Evolutionary conservation across 2,797 vertebrate genomes (phyloP).

Genomic region (Myotis vivesi): DNA sequence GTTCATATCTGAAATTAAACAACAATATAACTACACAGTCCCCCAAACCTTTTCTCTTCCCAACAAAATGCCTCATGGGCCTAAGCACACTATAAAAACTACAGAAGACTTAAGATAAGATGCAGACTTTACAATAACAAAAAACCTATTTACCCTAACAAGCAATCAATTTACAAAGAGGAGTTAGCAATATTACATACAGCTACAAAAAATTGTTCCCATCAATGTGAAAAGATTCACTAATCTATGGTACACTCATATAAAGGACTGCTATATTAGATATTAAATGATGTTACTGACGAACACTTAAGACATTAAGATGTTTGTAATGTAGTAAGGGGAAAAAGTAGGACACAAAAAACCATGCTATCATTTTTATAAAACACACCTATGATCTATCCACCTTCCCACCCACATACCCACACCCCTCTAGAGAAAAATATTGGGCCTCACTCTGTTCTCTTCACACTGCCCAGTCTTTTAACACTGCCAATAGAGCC

Average conservation of each 20-base stretch:
- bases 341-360: not conserved
- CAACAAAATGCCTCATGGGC: not conserved
- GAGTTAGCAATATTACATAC: not conserved
- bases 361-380: not conserved
- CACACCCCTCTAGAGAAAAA: not conserved
- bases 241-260: not conserved
- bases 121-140: not conserved
- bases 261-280: not conserved
- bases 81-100: not conserved
- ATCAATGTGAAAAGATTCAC: not conserved
- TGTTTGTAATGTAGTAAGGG: not conserved
- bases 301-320: not conserved
- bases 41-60: not conserved
- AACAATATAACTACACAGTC: not conserved
- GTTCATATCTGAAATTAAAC: conserved; percentile 90
- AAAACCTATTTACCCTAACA: not conserved
- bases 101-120: not conserved
- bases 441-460: not conserved
- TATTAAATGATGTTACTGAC: not conserved
- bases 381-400: not conserved
- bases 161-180: conserved; percentile 12
- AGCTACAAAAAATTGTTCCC: not conserved
- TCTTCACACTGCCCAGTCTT: not conserved
- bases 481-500: not conserved
- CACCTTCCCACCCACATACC: not conserved